Base-by-base conservation (phyloP, 2,113 vertebrate genomes). In the Microtus richardsoni region DNA sequence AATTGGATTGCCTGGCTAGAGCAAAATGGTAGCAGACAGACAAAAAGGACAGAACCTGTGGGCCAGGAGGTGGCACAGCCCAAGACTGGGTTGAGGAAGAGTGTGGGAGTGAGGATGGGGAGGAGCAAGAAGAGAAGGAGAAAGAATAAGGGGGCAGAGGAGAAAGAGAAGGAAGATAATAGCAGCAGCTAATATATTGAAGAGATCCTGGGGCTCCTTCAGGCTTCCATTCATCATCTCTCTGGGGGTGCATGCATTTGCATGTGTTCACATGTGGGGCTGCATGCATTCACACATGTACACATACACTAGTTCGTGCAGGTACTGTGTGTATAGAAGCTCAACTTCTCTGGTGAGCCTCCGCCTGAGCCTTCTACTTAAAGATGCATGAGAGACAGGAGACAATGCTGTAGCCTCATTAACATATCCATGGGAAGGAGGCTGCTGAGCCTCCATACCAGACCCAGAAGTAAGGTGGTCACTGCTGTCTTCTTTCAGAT, bases 1-100 rank as follows among this genome's bases (percentile, higher is more conserved):
- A 86, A 73, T 74, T 68, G 91, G 89, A 93, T 80, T 87, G 92
- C 78, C 87, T 78, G 78, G 73, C 41, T 83, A 78, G 78, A 62
- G 14, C 70, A 41, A 71, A 19, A 22, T 1, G 3, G 4, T 70
- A 77, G 58, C 85, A 88, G 60, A 30, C 39, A 84, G 19, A 21
- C 64, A 82, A 64, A 94, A 80, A 93, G 71, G 28, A 47, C 11
- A 73, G 86, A 0, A 1, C 28, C 14, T 77, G 60, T 73, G 44
- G 68, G 49, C 82, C 66, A 60, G 58, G 52, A 92, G 44, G 77
- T 44, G 68, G 73, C 2, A 44, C 19, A 12, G 41, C 17, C 30
- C 71, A 9, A 14, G 71, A 39, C 22, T 24, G 28, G 83, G 3
- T 4, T 47, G 28, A 47, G 41, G 28, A 68, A 22, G 83, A 47